phyloP scores from a whole-genome alignment of 2,797 vertebrate species.

The Zalophus californianus region DNA sequence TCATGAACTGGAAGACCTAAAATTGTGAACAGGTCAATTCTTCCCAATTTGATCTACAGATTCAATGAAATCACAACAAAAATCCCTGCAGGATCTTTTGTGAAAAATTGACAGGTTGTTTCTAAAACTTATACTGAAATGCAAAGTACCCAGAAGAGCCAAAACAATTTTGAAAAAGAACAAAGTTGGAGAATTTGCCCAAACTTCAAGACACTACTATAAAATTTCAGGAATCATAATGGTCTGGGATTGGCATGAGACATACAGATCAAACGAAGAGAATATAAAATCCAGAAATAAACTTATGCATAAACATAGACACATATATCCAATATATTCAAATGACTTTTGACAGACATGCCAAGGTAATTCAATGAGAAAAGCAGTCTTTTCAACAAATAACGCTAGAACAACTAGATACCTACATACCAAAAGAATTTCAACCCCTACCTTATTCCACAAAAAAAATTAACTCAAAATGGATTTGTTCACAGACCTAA shows the following conservation, averaged over 20 bases:
- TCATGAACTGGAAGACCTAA: neutral
- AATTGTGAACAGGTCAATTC: neutral
- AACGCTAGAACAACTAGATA: neutral
- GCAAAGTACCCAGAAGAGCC: neutral
- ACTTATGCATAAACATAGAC: neutral
- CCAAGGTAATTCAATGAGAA: neutral
- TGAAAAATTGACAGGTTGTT: neutral
- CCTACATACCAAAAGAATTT: neutral
- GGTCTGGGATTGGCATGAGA: neutral
- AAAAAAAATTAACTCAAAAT: neutral
- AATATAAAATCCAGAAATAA: neutral
- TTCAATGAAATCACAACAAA: conserved; percentile 17
- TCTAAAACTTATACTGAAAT: conserved; percentile 10
- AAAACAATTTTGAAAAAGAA: conserved; percentile 34
- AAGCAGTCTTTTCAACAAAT: conserved; percentile 31
- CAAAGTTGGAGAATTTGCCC: neutral
- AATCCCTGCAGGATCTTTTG: neutral
- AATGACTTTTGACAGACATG: neutral
- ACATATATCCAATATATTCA: neutral
- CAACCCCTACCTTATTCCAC: neutral
- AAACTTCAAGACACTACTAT: neutral
- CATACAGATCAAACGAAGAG: neutral
- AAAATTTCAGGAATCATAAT: neutral
- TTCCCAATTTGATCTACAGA: neutral
- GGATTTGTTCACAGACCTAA: neutral